Conservation (phyloP, 35 echinoderm and acorn worm species). For the Holothuria glaberrima region DNA sequence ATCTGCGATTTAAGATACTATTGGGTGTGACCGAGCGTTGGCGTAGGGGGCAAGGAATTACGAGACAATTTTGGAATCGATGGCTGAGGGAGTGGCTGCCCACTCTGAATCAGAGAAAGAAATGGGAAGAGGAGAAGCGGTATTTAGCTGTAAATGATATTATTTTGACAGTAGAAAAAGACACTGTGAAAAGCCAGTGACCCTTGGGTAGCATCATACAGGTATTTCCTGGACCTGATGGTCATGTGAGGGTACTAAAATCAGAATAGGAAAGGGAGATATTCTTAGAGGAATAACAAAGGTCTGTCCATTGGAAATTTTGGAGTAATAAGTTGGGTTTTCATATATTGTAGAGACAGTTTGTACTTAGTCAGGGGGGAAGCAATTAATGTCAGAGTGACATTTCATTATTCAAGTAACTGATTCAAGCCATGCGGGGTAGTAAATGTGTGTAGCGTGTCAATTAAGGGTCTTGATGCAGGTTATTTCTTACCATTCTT, state of each 20-base stretch:
- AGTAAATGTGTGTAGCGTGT: neutral
- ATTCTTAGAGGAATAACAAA: conserved; percentile 21
- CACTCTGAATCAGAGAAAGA: neutral
- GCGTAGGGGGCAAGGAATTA: neutral
- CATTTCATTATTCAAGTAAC: neutral
- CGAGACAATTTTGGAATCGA: neutral
- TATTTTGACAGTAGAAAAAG: neutral
- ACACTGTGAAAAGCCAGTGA: neutral
- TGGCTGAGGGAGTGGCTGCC: neutral
- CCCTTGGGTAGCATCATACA: conserved; percentile 27
- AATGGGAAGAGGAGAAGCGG: neutral
- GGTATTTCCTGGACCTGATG: conserved; percentile 35
- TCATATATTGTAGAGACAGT: neutral
- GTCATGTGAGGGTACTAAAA: conserved; percentile 34
- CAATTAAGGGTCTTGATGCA: neutral
- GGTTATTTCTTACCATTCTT: neutral
- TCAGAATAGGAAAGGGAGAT: neutral
- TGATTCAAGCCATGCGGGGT: neutral
- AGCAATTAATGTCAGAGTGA: neutral
- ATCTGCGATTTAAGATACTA: neutral
- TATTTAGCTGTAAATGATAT: neutral
- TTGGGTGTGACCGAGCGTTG: neutral
- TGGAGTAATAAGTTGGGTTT: neutral
- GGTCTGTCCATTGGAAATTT: neutral
- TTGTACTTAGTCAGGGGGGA: neutral